A percentile compares a stretch with the other conserved stretches of the same genome.
Conservation (phyloP, 2,113 vertebrate species). For the Reinhardtius hippoglossoides region DNA sequence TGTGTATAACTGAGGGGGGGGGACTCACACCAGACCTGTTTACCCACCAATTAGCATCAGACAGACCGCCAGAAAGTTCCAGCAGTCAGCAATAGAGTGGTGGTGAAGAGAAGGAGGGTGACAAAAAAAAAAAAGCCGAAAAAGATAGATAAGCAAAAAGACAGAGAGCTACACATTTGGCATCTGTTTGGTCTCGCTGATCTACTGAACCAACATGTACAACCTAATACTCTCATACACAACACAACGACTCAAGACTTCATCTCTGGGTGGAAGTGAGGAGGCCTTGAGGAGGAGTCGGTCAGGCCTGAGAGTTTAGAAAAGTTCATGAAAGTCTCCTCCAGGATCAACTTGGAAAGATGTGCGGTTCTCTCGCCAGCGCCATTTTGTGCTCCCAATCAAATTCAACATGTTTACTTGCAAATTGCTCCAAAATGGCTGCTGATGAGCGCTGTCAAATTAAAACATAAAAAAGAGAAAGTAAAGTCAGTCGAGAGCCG, state of each 20-base stretch:
- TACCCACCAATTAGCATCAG: slow-evolving; percentile 87
- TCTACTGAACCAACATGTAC: slow-evolving; percentile 14
- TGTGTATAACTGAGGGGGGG: slow-evolving; percentile 33
- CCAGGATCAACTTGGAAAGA: background rate
- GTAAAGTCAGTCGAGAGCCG: slow-evolving; percentile 30
- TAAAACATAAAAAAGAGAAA: slow-evolving; percentile 57
- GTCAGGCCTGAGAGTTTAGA: background rate
- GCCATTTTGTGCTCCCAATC: slow-evolving; percentile 53
- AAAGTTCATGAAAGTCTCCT: background rate
- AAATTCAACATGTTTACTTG: slow-evolving; percentile 36
- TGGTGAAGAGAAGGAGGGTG: slow-evolving; percentile 61
- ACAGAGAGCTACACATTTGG: slow-evolving; percentile 57
- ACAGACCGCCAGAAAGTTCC: slow-evolving; percentile 85
- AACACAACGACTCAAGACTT: background rate
- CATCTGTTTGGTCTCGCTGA: slow-evolving; percentile 48
- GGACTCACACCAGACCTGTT: slow-evolving; percentile 80
- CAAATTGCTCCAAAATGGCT: slow-evolving; percentile 55
- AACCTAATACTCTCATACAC: slow-evolving; percentile 13
- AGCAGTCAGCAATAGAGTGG: slow-evolving; percentile 78
- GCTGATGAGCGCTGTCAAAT: slow-evolving; percentile 57
- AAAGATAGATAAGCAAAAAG: slow-evolving; percentile 47
- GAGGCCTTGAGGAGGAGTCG: background rate
- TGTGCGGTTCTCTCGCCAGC: background rate
- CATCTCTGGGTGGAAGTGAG: too few relatives aligned
- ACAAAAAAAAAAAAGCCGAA: slow-evolving; percentile 49